Evolutionary conservation across 2,113 vertebrate species (phyloP), one percentile per base, ranked within the genome.

Genomic region (Psittacara wagleri): DNA sequence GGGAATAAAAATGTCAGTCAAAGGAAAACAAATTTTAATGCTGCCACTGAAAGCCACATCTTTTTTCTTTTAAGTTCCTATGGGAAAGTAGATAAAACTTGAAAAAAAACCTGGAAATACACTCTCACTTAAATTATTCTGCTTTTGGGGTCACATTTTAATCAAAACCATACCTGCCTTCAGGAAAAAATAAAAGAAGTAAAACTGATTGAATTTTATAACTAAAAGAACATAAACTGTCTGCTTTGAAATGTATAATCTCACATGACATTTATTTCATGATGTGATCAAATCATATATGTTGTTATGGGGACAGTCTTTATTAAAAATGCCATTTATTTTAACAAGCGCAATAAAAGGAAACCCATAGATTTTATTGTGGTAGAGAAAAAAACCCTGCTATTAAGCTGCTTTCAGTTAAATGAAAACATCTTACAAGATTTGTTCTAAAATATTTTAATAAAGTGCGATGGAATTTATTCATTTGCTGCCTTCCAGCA

Each of bases 271-370:
- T 96, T 97, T 97, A 97, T 98, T 97, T 97, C 92, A 95, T 97
- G 96, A 94, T 90, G 61, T 95, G 97, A 94, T 98, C 95, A 90
- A 88, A 95, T 97, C 97, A 97, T 97, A 95, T 97, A 97, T 96
- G 95, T 97, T 97, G 88, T 97, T 96, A 93, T 96, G 88, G 97
- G 96, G 95, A 97, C 97, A 97, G 89, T 97, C 97, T 97, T 98
- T 97, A 98, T 98, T 98, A 97, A 98, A 98, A 98, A 98, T 96
- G 96, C 96, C 96, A 97, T 98, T 98, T 98, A 97, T 98, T 98
- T 98, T 97, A 97, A 97, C 94, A 97, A 97, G 95, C 62, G 82
- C 95, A 97, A 96, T 97, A 97, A 98, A 97, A 95, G 86, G 83
- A 96, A 97, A 93, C 76, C 82, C 82, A 86, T 83, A 81, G 77